phyloP scores from a whole-genome alignment of 2,888 invertebrate genomes.

The Chymomyza procnemis region DNA sequence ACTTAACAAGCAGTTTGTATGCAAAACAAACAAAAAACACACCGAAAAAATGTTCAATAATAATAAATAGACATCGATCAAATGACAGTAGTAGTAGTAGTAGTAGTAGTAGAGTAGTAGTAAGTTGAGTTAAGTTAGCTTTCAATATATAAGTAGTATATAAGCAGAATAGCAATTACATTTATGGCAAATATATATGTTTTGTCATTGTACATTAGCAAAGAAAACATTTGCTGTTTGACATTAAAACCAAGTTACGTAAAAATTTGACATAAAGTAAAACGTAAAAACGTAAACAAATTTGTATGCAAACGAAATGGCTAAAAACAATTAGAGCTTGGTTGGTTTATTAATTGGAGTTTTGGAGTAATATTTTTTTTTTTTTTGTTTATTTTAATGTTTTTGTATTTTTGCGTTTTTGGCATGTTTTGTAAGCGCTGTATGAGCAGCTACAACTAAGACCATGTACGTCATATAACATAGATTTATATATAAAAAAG shows the following conservation, averaged over 20 bases:
- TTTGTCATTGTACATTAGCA: conserved; percentile 50
- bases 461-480: background rate
- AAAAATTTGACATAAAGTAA: background rate
- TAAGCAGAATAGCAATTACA: conserved; percentile 25
- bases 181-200: conserved; percentile 40
- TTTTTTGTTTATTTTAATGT: no score
- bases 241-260: conserved; percentile 15
- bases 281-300: background rate
- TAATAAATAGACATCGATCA: conserved; percentile 62
- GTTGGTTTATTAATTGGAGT: no score
- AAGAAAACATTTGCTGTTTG: conserved; percentile 43
- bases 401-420: conserved; percentile 5
- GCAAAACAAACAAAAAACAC: conserved; percentile 53
- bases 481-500: no score
- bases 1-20: conserved; percentile 60
- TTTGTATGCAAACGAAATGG: conserved; percentile 45
- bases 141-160: background rate
- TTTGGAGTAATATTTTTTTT: no score
- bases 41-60: conserved; percentile 48
- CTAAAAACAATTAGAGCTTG: conserved; percentile 29
- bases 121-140: conserved; percentile 21
- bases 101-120: conserved; percentile 8
- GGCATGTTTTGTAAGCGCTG: background rate
- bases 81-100: conserved; percentile 35
- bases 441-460: background rate